Evolutionary conservation across 2,888 invertebrate species (phyloP).

Genomic region (Drosophila vallismaia): DNA sequence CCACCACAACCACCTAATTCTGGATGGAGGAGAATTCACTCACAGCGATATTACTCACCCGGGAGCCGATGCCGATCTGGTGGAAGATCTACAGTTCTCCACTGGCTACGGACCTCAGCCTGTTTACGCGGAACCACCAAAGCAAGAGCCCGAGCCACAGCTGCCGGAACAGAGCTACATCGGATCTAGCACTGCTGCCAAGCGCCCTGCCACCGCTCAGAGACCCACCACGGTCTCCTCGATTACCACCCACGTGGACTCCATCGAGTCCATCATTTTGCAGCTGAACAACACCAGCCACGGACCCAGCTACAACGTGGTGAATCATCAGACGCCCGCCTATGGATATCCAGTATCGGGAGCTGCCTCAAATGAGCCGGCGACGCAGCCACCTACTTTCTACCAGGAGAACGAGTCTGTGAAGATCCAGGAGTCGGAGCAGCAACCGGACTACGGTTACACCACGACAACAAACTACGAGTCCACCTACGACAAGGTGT

Average conservation of each 20-base stretch:
- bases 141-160: conserved; percentile 51
- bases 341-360: conserved; percentile 47
- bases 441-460: conserved; percentile 55
- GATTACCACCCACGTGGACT: conserved; percentile 84
- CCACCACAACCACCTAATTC: conserved; percentile 71
- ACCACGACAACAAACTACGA: conserved; percentile 53
- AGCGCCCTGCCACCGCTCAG: conserved; percentile 49
- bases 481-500: conserved; percentile 53
- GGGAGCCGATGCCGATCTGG: conserved; percentile 87
- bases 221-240: conserved; percentile 78
- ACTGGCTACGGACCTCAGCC: conserved; percentile 85
- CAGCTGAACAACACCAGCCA: conserved; percentile 86
- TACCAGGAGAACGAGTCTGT: conserved; percentile 55
- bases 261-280: conserved; percentile 87
- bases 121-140: conserved; percentile 78
- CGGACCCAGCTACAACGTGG: conserved; percentile 82
- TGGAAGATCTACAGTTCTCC: conserved; percentile 85
- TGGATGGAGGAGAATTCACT: conserved; percentile 84
- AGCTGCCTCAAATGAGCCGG: conserved; percentile 53
- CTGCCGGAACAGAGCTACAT: conserved; percentile 85
- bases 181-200: conserved; percentile 64
- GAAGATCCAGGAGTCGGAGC: conserved; percentile 52
- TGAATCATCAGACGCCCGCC: conserved; percentile 69
- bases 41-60: conserved; percentile 87
- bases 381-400: conserved; percentile 52